Base-by-base conservation (phyloP, 2,113 vertebrate species). In the Pomatorhinus ruficollis region DNA sequence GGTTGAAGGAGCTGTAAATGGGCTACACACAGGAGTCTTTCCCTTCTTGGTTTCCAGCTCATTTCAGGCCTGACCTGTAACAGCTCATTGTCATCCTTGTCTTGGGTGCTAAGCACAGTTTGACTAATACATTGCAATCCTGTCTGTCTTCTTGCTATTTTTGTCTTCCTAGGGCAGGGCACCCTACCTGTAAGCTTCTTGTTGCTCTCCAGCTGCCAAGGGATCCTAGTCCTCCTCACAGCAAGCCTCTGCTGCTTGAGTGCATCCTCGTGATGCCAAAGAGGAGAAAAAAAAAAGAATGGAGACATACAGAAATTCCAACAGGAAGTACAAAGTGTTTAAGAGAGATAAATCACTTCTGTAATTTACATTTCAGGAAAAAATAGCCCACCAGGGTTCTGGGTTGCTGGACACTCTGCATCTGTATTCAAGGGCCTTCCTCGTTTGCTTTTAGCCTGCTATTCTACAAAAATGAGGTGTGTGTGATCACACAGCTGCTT, bases 91-190 rank as follows among this genome's bases (percentile, higher is more conserved):
- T 74, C 13, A 1, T 90, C 60, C 66, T 63, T 83, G 31, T 75
- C 68, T 71, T 85, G 37, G 44, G 76, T 60, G 79, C 74, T 86
- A 93, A 93, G 77, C 72, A 50, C 44, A 89, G 53, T 60, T 86
- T 68, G 78, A 81, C 76, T 96, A 92, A 93, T 87, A 60, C 49
- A 0, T 22, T 72, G 45, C 74, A 93, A 57, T 95, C 91, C 88
- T 72, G 59, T 88, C 66, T 66, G 54, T 83, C 47, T 10, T 80
- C 71, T 31, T 92, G 80, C 88, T 96, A 90, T 93, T 95, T 96
- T 78, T 23, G 76, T 71, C 65, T 37, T 76, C 53, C 30, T 35
- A 10, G 61, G n/a, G 56, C 79, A 87, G 69, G 39, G 57, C 83
- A 68, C 25, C 31, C 69, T 79, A 90, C 88, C 76, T 89, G 44